Base-by-base conservation (phyloP, 2,888 invertebrate species). In the Rotaria macrura region DNA sequence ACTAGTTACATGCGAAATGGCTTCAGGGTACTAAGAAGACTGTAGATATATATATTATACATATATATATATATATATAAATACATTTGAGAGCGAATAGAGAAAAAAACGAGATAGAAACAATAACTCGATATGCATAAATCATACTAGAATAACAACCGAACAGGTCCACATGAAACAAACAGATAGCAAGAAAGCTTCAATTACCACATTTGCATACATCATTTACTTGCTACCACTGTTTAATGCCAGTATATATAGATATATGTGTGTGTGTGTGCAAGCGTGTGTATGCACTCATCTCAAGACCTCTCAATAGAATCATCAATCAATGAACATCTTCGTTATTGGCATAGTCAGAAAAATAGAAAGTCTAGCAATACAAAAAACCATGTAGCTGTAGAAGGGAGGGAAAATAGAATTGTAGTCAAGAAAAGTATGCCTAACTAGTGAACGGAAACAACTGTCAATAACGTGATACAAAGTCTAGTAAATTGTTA, bases 91-190 rank as follows among this genome's bases (percentile, higher is more conserved):
- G n/a, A 65, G 5, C n/a, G 34, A 34, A 34, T 29, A 34, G 65
- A 29, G 25, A 34, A 65, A 52, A 52, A 34, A 65, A 12, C 1
- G 12, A 34, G 34, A 29, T n/a, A 65, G 65, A 34, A 65, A 65
- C 65, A 65, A 65, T 65, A 65, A 65, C 65, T 65, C 65, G 65
- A 65, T 65, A 65, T 65, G 65, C 65, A 65, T 65, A 65, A 65
- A 65, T 65, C 65, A 65, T 14, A 34, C 65, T 65, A 65, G 3
- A 65, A 65, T 65, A 65, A 65, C 65, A 65, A 65, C 29, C 65
- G 65, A 65, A 65, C 65, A 65, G 65, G 65, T 65, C 65, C 65
- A 65, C 34, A 65, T 65, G 65, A 65, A 65, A 65, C 29, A 34
- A 34, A 34, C 65, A 65, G 6, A 65, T 34, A 65, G 65, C 20